Evolutionary conservation across 2,113 vertebrate species (phyloP).

Genomic region (Parotia lawesii): DNA sequence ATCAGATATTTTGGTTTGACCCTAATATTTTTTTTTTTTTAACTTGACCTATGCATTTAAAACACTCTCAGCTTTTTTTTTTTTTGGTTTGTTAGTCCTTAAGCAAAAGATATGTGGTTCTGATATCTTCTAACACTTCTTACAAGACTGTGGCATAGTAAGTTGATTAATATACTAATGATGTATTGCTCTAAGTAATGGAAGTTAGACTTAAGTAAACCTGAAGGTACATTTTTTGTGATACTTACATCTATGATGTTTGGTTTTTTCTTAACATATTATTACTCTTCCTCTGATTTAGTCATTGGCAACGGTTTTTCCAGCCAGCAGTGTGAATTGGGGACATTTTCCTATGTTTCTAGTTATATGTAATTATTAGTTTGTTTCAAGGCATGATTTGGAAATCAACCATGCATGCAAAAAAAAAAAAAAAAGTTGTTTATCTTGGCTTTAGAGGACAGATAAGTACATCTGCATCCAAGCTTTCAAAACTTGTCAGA

Average conservation of each 20-base stretch:
- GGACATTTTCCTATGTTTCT: not conserved
- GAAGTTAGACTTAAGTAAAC: not conserved
- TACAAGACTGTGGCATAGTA: not conserved
- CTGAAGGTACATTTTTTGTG: not conserved
- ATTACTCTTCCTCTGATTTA: not conserved
- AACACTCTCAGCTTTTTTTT: not conserved
- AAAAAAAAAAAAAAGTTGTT: not conserved
- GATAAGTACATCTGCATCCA: not conserved
- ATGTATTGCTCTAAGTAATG: not conserved
- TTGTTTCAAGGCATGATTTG: constrained; percentile 20
- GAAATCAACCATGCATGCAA: not conserved
- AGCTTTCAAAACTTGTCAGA: constrained; percentile 2
- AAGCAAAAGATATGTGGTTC: not conserved
- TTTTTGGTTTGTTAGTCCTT: not conserved
- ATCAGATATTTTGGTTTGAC: not conserved
- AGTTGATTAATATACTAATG: not conserved
- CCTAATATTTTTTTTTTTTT: not conserved
- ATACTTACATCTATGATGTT: not conserved
- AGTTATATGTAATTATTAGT: not conserved
- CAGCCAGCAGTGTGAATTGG: not conserved
- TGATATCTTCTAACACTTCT: not conserved
- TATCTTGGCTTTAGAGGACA: not conserved
- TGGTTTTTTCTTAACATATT: not conserved
- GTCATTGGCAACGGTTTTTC: not conserved
- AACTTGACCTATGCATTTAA: not conserved